phyloP scores from a whole-genome alignment of 2,797 vertebrate species.

The Apogon talboti region DNA sequence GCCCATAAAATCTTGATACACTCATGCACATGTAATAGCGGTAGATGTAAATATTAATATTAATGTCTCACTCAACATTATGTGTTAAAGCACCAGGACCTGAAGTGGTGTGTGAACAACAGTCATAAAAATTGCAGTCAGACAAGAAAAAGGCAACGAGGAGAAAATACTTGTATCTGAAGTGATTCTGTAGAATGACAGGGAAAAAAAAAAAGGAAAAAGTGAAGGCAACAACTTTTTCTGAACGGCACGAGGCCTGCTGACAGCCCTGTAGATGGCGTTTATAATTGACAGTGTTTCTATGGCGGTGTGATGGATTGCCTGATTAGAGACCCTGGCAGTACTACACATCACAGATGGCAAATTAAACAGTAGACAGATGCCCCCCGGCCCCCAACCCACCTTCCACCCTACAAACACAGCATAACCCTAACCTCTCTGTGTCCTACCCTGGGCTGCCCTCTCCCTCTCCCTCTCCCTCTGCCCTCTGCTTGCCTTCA shows the following conservation, averaged over 20 bases:
- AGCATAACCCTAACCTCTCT: slow-evolving; percentile 39
- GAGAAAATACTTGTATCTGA: neutral
- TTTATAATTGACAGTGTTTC: slow-evolving; percentile 84
- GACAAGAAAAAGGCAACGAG: slow-evolving; percentile 12
- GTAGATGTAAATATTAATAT: slow-evolving; percentile 65
- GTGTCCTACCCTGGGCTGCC: slow-evolving; percentile 34
- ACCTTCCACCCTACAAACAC: slow-evolving; percentile 44
- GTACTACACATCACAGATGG: slow-evolving; percentile 86
- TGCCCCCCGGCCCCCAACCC: slow-evolving; percentile 60
- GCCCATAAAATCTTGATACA: slow-evolving; percentile 56
- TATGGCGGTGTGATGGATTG: slow-evolving; percentile 86
- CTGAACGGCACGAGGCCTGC: slow-evolving; percentile 54
- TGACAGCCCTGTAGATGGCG: slow-evolving; percentile 49
- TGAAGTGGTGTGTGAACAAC: slow-evolving; percentile 18
- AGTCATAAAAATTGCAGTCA: slow-evolving; percentile 25
- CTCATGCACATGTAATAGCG: slow-evolving; percentile 50
- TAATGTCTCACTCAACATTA: slow-evolving; percentile 42
- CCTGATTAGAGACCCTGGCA: slow-evolving; percentile 87
- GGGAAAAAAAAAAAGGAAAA: slow-evolving; percentile 4
- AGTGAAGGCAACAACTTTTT: slow-evolving; percentile 45
- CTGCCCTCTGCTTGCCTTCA: neutral
- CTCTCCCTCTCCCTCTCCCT: slow-evolving; percentile 22
- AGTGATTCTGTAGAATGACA: slow-evolving; percentile 8
- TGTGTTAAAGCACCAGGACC: slow-evolving; percentile 14
- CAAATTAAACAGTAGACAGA: slow-evolving; percentile 82